Percentiles rank a stretch among this genome's conserved stretches.
These are phyloP conservation scores for Callipepla squamata DNA, from an alignment of 2,113 vertebrate genomes.

Conservation along the genomic window DNA sequence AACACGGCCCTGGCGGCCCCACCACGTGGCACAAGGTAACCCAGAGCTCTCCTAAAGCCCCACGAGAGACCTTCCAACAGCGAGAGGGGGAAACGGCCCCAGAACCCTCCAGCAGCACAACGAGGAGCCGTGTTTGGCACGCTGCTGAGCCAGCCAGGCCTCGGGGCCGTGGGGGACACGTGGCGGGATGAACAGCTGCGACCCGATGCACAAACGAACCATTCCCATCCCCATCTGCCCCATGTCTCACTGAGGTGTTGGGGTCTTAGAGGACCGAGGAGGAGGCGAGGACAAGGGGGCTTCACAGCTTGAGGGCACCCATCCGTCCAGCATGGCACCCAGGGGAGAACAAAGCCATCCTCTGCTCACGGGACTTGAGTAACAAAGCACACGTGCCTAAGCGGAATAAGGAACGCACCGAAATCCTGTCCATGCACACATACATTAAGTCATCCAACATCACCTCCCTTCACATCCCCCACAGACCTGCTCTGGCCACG, in stretches of 20 bases:
- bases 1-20: not conserved
- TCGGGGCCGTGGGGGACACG: not conserved
- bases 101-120: not conserved
- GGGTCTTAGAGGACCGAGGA: not conserved
- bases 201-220: accelerated
- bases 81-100: not conserved
- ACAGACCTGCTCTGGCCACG: not conserved
- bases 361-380: not conserved
- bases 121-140: not conserved
- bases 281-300: not conserved
- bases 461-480: not conserved
- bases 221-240: not conserved
- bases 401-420: slow-evolving; percentile 2
- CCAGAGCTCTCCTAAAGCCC: not conserved
- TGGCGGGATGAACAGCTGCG: not conserved
- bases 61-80: not conserved
- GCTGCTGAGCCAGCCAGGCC: not conserved
- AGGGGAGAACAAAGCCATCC: not conserved
- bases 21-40: not conserved
- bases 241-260: not conserved
- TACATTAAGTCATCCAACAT: not conserved
- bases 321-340: not conserved
- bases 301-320: not conserved
- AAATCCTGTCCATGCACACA: not conserved
- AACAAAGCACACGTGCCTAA: not conserved